phyloP scores from a whole-genome alignment of 2,888 invertebrate species.

The Melanotus villosus region DNA sequence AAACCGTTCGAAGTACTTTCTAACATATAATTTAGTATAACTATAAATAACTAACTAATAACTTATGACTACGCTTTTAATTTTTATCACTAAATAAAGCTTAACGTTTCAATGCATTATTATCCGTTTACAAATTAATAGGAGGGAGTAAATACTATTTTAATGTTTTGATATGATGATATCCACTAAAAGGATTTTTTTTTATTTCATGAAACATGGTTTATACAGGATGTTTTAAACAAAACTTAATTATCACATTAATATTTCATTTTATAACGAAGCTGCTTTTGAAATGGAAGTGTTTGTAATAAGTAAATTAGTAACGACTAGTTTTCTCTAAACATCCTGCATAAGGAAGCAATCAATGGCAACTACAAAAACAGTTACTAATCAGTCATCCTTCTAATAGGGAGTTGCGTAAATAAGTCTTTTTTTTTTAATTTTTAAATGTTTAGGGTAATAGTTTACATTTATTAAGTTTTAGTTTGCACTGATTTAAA shows the following conservation, averaged over 20 bases:
- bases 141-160: slow-evolving; percentile 10
- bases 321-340: background rate
- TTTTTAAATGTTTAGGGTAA: too few relatives aligned
- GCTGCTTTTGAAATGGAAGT: too few relatives aligned
- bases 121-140: slow-evolving; percentile 4
- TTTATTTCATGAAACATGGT: background rate
- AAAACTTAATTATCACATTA: background rate
- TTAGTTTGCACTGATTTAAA: too few relatives aligned
- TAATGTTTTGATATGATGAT: slow-evolving; percentile 14
- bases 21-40: slow-evolving; percentile 2
- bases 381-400: background rate
- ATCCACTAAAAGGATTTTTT: slow-evolving; percentile 1
- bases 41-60: background rate
- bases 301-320: too few relatives aligned
- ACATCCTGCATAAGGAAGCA: background rate
- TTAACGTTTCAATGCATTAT: slow-evolving; percentile 23
- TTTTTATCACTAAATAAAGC: slow-evolving; percentile 33
- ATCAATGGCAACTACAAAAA: background rate
- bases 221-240: slow-evolving; percentile 7
- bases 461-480: too few relatives aligned
- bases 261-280: background rate
- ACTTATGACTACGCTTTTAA: background rate
- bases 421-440: too few relatives aligned
- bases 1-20: background rate
- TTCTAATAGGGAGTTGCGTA: too few relatives aligned